Percentiles rank a stretch among this genome's conserved stretches.
Evolutionary conservation across 2,888 invertebrate genomes (phyloP).

Genomic region (Eupithecia tripunctaria): DNA sequence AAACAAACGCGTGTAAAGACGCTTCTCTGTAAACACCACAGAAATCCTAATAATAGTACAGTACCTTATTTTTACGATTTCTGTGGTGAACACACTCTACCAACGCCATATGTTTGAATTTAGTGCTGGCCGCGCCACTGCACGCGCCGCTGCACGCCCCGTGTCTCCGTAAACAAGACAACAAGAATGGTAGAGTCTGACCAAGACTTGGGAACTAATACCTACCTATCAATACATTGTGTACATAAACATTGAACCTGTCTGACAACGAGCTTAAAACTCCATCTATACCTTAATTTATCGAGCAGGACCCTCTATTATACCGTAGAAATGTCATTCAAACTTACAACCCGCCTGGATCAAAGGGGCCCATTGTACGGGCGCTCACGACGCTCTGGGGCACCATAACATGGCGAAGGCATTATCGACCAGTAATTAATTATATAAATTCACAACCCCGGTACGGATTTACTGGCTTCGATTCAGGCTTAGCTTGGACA

Average conservation of each 20-base stretch:
- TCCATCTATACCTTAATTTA: conserved; percentile 22
- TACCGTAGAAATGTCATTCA: conserved; percentile 56
- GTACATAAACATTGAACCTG: conserved; percentile 1
- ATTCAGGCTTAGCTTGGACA: conserved; percentile 54
- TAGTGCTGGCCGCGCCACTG: no score
- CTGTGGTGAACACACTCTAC: no score
- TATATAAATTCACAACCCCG: conserved; percentile 66
- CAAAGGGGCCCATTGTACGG: conserved; percentile 62
- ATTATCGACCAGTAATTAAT: conserved; percentile 72
- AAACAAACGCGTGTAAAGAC: no score
- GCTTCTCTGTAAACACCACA: no score
- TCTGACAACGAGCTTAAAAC: conserved; percentile 8
- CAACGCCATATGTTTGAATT: no score
- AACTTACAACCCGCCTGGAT: conserved; percentile 58
- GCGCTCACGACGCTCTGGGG: conserved; percentile 66
- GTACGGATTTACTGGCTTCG: conserved; percentile 54
- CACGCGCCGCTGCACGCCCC: no score
- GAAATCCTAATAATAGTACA: no score
- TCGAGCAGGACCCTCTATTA: conserved; percentile 18
- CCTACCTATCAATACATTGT: not conserved
- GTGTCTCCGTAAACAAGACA: no score
- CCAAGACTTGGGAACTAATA: not conserved
- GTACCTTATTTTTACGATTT: no score
- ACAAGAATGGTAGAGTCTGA: not conserved
- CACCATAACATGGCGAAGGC: conserved; percentile 62